These are phyloP conservation scores for Aphis gossypii DNA, from an alignment of 1,140 invertebrate species.

Conservation along the genomic window DNA sequence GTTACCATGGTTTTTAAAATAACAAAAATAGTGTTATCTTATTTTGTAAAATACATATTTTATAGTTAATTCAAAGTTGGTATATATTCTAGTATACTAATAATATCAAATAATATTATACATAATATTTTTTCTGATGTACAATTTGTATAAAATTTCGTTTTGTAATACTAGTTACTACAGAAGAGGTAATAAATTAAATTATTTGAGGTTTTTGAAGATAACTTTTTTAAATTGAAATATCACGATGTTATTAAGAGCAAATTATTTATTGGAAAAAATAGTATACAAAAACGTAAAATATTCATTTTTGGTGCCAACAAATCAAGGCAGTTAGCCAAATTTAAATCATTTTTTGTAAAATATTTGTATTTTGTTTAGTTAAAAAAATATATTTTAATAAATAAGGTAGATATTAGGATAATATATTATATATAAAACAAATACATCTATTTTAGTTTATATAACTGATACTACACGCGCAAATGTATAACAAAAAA, in stretches of 20 bases:
- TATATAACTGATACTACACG: not conserved
- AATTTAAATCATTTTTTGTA: not conserved
- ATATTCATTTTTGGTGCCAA: slow-evolving; percentile 6
- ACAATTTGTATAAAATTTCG: not conserved
- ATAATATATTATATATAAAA: not conserved
- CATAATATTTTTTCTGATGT: not conserved
- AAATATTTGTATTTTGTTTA: not conserved
- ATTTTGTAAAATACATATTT: not conserved
- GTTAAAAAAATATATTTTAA: not conserved
- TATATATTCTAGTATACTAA: not conserved
- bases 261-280: slow-evolving; percentile 35
- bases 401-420: not conserved
- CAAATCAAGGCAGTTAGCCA: slow-evolving; percentile 23
- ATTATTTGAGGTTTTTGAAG: not conserved
- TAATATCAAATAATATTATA: too few relatives aligned
- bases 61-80: not conserved
- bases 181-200: not conserved
- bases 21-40: not conserved
- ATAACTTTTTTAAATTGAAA: slow-evolving; percentile 1
- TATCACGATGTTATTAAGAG: not conserved
- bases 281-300: not conserved
- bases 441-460: not conserved
- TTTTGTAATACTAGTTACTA: not conserved
- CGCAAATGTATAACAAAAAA: too few relatives aligned
- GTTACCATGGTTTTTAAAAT: not conserved